These are phyloP conservation scores for Catocala nupta DNA, from an alignment of 2,888 invertebrate genomes.

Conservation along the genomic window DNA sequence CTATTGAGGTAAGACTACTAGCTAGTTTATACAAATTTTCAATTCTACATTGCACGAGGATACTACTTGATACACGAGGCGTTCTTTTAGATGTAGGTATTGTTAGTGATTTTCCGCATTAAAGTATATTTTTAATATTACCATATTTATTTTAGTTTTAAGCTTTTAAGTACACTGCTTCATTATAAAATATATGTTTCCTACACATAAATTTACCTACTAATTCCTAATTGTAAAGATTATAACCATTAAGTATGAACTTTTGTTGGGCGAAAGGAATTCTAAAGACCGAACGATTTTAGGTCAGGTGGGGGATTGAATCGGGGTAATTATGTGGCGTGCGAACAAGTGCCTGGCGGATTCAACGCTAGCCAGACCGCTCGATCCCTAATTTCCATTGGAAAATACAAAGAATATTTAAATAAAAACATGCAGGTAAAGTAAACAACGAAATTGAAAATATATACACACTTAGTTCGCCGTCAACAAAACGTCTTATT, in stretches of 20 bases:
- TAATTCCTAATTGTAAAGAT: neutral
- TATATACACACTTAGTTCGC: neutral
- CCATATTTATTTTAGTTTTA: too few species aligned
- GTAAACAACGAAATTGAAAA: neutral
- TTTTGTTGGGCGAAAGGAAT: constrained; percentile 34
- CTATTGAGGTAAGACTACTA: too few species aligned
- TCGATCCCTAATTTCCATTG: constrained; percentile 33
- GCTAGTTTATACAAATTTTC: too few species aligned
- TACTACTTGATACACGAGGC: too few species aligned
- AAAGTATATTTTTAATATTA: too few species aligned
- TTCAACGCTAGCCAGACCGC: constrained; percentile 27
- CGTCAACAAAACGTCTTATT: constrained; percentile 2
- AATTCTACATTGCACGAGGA: too few species aligned
- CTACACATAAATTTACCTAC: too few species aligned
- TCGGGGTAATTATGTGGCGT: constrained; percentile 62
- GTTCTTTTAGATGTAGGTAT: too few species aligned
- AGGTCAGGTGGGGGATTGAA: constrained; percentile 54
- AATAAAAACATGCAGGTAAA: constrained; percentile 17
- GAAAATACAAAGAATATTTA: constrained; percentile 25
- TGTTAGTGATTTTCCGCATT: too few species aligned
- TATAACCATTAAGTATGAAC: constrained; percentile 18
- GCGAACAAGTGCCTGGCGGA: constrained; percentile 40
- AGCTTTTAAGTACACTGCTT: too few species aligned
- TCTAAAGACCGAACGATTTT: constrained; percentile 55
- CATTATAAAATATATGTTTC: too few species aligned